These are phyloP conservation scores for Volucella inflata DNA, from an alignment of 2,888 invertebrate genomes.

Conservation along the genomic window DNA sequence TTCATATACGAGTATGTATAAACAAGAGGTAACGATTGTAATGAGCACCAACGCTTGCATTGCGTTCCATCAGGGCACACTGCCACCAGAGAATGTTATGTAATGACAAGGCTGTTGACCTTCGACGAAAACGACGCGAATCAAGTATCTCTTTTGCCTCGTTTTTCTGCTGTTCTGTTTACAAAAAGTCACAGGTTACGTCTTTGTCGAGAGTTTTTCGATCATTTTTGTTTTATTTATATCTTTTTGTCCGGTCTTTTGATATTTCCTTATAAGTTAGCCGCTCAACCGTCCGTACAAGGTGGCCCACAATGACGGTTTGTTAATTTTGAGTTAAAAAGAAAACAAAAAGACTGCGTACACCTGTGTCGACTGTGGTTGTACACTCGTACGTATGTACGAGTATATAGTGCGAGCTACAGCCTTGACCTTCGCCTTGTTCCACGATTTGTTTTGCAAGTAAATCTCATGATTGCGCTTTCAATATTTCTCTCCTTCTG, in stretches of 20 bases:
- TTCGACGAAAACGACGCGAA: conserved; percentile 30
- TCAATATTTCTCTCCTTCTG: conserved; percentile 19
- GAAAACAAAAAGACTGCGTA: conserved; percentile 14
- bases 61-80: not conserved
- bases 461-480: conserved; percentile 45
- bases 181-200: too few relatives aligned
- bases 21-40: not conserved
- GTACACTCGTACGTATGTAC: too few relatives aligned
- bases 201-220: too few relatives aligned
- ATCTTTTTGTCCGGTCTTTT: not conserved
- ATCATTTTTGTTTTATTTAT: not conserved
- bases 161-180: not conserved
- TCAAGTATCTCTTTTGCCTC: not conserved
- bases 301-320: conserved; percentile 52
- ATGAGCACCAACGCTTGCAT: conserved; percentile 36
- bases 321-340: conserved; percentile 21
- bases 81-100: conserved; percentile 26
- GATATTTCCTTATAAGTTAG: conserved; percentile 38
- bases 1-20: not conserved
- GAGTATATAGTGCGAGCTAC: not conserved
- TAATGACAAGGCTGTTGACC: conserved; percentile 68
- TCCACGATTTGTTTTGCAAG: conserved; percentile 60
- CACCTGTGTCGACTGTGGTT: conserved; percentile 19
- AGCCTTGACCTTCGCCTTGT: conserved; percentile 72
- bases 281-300: conserved; percentile 34